Evolutionary conservation across 2,797 vertebrate species (phyloP), one percentile per base, ranked within the genome.

Genomic region (Hydrocynus forskahlii): DNA sequence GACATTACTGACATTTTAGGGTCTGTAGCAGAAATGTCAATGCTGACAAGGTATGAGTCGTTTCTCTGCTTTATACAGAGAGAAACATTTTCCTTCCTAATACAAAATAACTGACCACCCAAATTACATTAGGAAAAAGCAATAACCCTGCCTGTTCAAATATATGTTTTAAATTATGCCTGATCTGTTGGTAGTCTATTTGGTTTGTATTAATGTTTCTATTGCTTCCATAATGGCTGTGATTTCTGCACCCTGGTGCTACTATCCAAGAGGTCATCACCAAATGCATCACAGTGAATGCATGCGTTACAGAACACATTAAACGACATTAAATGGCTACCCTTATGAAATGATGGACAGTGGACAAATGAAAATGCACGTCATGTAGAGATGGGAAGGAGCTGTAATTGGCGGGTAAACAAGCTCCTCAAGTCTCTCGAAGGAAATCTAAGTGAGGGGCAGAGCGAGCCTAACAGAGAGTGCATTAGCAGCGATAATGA

Each of bases 401-500:
- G 71, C 54, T 1, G 64, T 84, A 84, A 81, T 84, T 70, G 75
- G 75, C 35, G 9, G 69, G 79, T 77, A 81, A 84, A 81, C 79
- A 78, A 23, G 35, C 64, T 74, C 68, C 79, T 81, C 79, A 55
- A 81, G 64, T 60, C 78, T 83, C 78, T 85, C 57, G 9, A 54
- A 84, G 85, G 74, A 80, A 84, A 69, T 68, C 68, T 62, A 82
- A 77, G 79, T 69, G 62, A 60, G 66, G 57, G 71, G 68, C 64
- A 77, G 62, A 78, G 77, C 54, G 75, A 69, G 70, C 62, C 72
- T 72, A 83, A 81, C 71, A 80, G 63, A 70, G 74, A 40, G 57
- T 67, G 78, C 81, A 83, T 84, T 75, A 83, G 78, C 70, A 71
- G 43, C 69, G 78, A 78, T 83, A 86, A 84, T 84, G 75, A 86